phyloP scores from a whole-genome alignment of 2,113 vertebrate genomes.

The Podiceps cristatus region DNA sequence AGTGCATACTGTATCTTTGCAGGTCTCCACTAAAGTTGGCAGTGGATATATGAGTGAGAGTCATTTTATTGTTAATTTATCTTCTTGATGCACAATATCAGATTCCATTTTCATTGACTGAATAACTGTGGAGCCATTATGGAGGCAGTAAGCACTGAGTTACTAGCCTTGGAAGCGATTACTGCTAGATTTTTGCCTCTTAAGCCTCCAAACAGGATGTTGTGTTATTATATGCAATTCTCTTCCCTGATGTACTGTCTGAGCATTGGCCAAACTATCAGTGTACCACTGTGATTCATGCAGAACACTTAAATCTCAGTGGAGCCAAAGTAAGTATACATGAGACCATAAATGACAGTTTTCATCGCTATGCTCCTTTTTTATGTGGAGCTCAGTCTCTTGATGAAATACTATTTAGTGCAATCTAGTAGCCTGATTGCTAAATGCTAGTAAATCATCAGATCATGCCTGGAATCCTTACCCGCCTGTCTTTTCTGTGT shows the following conservation, averaged over 20 bases:
- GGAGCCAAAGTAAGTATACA: not conserved
- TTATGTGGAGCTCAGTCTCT: not conserved
- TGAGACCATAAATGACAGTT: not conserved
- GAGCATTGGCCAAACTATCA: constrained; percentile 33
- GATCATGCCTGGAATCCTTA: not conserved
- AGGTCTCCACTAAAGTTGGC: not conserved
- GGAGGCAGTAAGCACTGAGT: constrained; percentile 64
- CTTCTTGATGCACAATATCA: constrained; percentile 50
- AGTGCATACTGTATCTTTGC: constrained; percentile 52
- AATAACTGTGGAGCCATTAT: constrained; percentile 67
- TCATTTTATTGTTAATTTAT: constrained; percentile 52
- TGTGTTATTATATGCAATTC: constrained; percentile 24
- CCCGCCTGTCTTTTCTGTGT: not conserved
- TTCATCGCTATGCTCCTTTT: not conserved
- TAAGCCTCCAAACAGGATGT: constrained; percentile 61
- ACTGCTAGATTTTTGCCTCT: constrained; percentile 64
- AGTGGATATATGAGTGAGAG: not conserved
- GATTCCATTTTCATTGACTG: constrained; percentile 69
- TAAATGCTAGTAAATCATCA: not conserved
- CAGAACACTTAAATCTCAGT: not conserved
- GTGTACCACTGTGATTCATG: not conserved
- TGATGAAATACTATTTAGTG: not conserved
- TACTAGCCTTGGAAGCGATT: constrained; percentile 73
- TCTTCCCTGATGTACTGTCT: constrained; percentile 47
- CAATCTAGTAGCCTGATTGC: not conserved